These are phyloP conservation scores for Pollenia griseotomentosa DNA, from an alignment of 2,888 invertebrate genomes.

Conservation along the genomic window DNA sequence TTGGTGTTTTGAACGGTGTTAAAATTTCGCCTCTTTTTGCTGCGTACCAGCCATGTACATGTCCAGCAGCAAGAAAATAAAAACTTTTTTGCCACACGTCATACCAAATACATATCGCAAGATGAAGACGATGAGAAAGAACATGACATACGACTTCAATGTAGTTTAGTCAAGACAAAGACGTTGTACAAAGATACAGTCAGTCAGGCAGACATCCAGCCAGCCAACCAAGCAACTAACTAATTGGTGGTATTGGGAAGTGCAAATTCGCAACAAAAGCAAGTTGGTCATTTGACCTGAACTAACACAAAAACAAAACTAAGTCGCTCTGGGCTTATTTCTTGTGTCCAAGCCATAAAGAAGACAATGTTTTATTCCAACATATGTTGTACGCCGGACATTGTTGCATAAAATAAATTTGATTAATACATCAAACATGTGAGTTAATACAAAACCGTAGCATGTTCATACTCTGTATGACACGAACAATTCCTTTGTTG, in stretches of 20 bases:
- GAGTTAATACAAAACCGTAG: background rate
- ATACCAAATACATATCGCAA: constrained; percentile 55
- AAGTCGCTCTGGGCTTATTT: constrained; percentile 4
- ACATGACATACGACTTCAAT: constrained; percentile 15
- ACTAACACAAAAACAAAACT: constrained; percentile 22
- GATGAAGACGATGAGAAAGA: constrained; percentile 39
- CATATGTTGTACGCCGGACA: constrained; percentile 23
- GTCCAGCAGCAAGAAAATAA: constrained; percentile 40
- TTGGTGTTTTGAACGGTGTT: constrained; percentile 29
- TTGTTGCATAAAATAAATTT: constrained; percentile 9
- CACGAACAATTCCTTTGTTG: no score
- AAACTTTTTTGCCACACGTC: constrained; percentile 40
- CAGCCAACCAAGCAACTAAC: constrained; percentile 1
- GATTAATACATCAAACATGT: constrained; percentile 3
- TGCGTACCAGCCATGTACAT: constrained; percentile 3
- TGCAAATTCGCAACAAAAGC: constrained; percentile 33
- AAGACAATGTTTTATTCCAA: background rate
- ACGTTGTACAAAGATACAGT: constrained; percentile 29
- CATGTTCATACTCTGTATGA: background rate
- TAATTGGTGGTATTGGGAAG: constrained; percentile 11
- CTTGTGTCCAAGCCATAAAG: background rate
- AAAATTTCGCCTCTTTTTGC: constrained; percentile 49
- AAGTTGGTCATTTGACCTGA: constrained; percentile 27
- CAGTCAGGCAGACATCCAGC: background rate
- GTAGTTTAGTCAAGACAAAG: constrained; percentile 10